phyloP scores from a whole-genome alignment of 1,140 invertebrate genomes.

The Drosophila rufa region DNA sequence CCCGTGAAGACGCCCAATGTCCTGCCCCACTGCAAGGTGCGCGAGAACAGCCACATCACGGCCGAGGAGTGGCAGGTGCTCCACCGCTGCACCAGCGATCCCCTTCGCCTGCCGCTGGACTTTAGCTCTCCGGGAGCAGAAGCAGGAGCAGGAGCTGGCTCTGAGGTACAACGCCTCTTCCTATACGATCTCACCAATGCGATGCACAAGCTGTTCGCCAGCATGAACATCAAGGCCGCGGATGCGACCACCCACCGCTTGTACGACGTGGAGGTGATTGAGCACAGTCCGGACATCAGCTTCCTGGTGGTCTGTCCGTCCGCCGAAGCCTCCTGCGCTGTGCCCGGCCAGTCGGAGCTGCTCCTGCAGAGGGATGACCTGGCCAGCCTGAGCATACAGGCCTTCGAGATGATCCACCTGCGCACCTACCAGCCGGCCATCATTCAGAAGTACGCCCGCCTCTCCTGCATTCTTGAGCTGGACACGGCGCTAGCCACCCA shows the following conservation, averaged over 20 bases:
- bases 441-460: slow-evolving; percentile 94
- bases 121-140: slow-evolving; percentile 85
- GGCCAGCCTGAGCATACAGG: slow-evolving; percentile 92
- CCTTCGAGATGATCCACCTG: slow-evolving; percentile 97
- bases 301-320: slow-evolving; percentile 96
- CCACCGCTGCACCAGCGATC: slow-evolving; percentile 85
- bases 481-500: slow-evolving; percentile 96
- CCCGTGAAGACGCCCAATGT: slow-evolving; percentile 96
- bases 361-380: slow-evolving; percentile 92
- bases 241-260: slow-evolving; percentile 90
- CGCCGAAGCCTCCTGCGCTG: slow-evolving; percentile 94
- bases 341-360: slow-evolving; percentile 94
- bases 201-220: slow-evolving; percentile 90
- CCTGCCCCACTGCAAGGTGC: slow-evolving; percentile 95
- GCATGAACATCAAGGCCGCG: slow-evolving; percentile 91
- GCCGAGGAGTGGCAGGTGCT: slow-evolving; percentile 96
- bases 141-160: slow-evolving; percentile 56
- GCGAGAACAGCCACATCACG: slow-evolving; percentile 97
- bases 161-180: slow-evolving; percentile 92
- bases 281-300: slow-evolving; percentile 94
- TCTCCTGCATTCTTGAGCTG: slow-evolving; percentile 96
- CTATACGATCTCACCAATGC: slow-evolving; percentile 90
- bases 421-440: slow-evolving; percentile 95
- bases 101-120: slow-evolving; percentile 85
- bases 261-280: slow-evolving; percentile 96